Conservation (phyloP, 2,797 vertebrate species). For the Phoxinus dragarum region DNA sequence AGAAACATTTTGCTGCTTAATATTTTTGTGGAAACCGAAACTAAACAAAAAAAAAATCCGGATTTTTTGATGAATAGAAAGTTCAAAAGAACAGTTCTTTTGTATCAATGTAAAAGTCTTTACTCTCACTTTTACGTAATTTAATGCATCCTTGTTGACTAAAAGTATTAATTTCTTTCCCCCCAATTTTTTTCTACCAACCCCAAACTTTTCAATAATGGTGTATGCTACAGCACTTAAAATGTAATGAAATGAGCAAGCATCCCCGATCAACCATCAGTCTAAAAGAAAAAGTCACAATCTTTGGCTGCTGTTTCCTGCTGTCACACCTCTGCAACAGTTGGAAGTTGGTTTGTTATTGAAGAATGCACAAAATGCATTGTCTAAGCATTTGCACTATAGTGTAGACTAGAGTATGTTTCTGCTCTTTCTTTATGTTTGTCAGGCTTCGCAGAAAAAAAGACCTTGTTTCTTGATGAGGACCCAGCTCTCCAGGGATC, state of each 20-base stretch:
- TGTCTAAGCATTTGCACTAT: neutral
- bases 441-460: slow-evolving; percentile 50
- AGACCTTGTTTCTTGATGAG: slow-evolving; percentile 18
- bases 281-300: neutral
- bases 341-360: neutral
- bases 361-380: neutral
- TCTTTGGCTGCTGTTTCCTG: neutral
- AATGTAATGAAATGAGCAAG: neutral
- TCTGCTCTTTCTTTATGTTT: neutral
- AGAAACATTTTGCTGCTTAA: neutral
- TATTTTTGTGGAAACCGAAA: too few relatives aligned
- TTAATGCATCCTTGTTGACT: neutral
- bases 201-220: neutral
- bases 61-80: too few relatives aligned
- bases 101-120: neutral
- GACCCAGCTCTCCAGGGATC: slow-evolving; percentile 61
- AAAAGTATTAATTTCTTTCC: neutral
- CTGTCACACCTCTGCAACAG: neutral
- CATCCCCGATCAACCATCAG: neutral
- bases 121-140: neutral
- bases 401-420: neutral
- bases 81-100: too few relatives aligned
- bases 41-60: too few relatives aligned
- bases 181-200: neutral
- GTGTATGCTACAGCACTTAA: neutral